These are phyloP conservation scores for Pomatorhinus ruficollis DNA, from an alignment of 2,113 vertebrate genomes.

Conservation along the genomic window DNA sequence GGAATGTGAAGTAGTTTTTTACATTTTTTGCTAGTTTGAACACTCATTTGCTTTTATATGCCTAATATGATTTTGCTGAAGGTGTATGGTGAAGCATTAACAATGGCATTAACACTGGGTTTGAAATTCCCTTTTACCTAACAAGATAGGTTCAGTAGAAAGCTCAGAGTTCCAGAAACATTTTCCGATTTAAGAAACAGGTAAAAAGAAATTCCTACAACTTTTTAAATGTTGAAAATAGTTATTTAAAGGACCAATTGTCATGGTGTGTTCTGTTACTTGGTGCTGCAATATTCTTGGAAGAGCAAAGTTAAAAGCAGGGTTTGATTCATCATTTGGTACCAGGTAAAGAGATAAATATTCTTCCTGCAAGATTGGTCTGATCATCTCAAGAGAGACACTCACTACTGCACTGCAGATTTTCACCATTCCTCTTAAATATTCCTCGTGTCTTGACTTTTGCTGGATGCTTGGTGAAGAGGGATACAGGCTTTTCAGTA, in stretches of 20 bases:
- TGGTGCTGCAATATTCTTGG: neutral
- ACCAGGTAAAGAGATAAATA: neutral
- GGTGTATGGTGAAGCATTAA: neutral
- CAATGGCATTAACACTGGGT: neutral
- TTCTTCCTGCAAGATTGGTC: neutral
- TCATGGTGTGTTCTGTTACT: neutral
- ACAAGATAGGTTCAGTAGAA: neutral
- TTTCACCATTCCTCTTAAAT: neutral
- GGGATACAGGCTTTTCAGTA: neutral
- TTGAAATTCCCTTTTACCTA: neutral
- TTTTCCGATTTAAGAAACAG: neutral
- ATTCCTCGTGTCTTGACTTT: neutral
- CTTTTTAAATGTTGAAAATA: neutral
- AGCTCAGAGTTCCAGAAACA: neutral
- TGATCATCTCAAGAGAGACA: neutral
- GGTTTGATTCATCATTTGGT: neutral
- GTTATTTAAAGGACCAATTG: neutral
- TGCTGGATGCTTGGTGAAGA: neutral
- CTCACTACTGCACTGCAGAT: neutral
- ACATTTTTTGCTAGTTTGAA: neutral
- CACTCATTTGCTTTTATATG: neutral
- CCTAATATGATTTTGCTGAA: neutral
- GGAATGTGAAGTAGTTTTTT: neutral
- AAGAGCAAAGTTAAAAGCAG: neutral
- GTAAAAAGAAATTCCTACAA: neutral